These are phyloP conservation scores for Nesidiocoris tenuis DNA, from an alignment of 2,888 invertebrate genomes.

Conservation along the genomic window DNA sequence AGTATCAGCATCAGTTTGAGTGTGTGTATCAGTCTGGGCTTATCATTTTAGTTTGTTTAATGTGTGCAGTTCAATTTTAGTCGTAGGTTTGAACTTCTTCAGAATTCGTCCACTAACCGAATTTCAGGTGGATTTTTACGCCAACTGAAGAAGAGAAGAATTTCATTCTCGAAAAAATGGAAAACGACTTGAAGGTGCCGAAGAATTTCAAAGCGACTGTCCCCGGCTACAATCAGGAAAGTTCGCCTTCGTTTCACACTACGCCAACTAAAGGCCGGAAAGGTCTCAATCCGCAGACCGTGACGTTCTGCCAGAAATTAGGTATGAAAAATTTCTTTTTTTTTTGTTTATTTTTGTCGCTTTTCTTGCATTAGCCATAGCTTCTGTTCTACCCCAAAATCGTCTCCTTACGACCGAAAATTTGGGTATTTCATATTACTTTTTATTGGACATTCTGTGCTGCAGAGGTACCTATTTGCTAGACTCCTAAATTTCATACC, in stretches of 20 bases:
- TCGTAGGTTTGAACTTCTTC: too few relatives aligned
- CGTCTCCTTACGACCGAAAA: too few relatives aligned
- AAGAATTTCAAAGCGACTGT: slow-evolving; percentile 77
- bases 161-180: slow-evolving; percentile 64
- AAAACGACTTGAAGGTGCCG: slow-evolving; percentile 68
- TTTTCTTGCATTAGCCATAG: not conserved
- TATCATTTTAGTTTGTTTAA: too few relatives aligned
- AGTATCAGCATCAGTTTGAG: too few relatives aligned
- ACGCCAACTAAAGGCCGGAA: slow-evolving; percentile 55
- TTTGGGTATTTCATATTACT: not conserved
- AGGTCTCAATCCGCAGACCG: slow-evolving; percentile 69
- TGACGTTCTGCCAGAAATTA: slow-evolving; percentile 65
- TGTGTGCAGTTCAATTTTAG: too few relatives aligned
- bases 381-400: not conserved
- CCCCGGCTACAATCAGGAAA: slow-evolving; percentile 17
- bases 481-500: too few relatives aligned
- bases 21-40: too few relatives aligned
- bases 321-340: slow-evolving; percentile 35
- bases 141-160: slow-evolving; percentile 74
- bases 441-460: too few relatives aligned
- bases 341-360: too few relatives aligned
- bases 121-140: slow-evolving; percentile 66
- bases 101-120: too few relatives aligned
- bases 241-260: not conserved
- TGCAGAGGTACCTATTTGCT: too few relatives aligned